These are phyloP conservation scores for Cistogaster globosa DNA, from an alignment of 2,888 invertebrate species.

Conservation along the genomic window DNA sequence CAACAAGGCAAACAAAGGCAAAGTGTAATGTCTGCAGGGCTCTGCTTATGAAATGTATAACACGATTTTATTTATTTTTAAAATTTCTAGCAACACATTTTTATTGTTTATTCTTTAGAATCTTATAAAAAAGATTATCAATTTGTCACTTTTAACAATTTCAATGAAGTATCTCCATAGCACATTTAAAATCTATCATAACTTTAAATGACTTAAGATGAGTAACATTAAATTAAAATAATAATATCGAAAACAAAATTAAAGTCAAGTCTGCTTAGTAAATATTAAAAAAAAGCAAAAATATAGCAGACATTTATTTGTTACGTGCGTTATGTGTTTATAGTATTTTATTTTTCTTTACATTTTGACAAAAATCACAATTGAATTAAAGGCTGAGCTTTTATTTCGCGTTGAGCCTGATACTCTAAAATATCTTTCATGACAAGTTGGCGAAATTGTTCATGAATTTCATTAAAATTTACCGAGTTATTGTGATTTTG, in stretches of 20 bases:
- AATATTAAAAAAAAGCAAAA: too few species aligned
- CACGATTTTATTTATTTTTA: not conserved
- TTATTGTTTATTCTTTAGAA: slow-evolving; percentile 26
- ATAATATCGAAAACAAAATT: not conserved
- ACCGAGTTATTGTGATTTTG: slow-evolving; percentile 68
- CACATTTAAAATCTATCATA: not conserved
- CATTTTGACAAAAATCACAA: slow-evolving; percentile 74
- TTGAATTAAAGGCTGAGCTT: slow-evolving; percentile 79
- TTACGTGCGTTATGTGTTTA: not conserved
- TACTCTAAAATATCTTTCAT: slow-evolving; percentile 78
- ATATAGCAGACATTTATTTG: not conserved
- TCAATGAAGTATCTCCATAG: slow-evolving; percentile 17
- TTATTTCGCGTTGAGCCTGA: slow-evolving; percentile 75
- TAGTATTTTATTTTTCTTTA: not conserved
- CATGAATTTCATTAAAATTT: slow-evolving; percentile 77
- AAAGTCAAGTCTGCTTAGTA: slow-evolving; percentile 2
- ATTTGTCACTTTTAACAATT: slow-evolving; percentile 3
- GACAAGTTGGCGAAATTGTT: slow-evolving; percentile 77
- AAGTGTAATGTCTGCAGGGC: too few species aligned
- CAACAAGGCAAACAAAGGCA: too few species aligned
- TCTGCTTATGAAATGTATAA: too few species aligned
- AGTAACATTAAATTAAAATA: slow-evolving; percentile 46
- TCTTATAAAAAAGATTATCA: slow-evolving; percentile 14
- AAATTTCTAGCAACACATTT: slow-evolving; percentile 45
- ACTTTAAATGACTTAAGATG: slow-evolving; percentile 25